Percentiles rank a stretch among this genome's conserved stretches.
These are phyloP conservation scores for Glomeris maerens DNA, from an alignment of 1,140 invertebrate genomes.

Conservation along the genomic window DNA sequence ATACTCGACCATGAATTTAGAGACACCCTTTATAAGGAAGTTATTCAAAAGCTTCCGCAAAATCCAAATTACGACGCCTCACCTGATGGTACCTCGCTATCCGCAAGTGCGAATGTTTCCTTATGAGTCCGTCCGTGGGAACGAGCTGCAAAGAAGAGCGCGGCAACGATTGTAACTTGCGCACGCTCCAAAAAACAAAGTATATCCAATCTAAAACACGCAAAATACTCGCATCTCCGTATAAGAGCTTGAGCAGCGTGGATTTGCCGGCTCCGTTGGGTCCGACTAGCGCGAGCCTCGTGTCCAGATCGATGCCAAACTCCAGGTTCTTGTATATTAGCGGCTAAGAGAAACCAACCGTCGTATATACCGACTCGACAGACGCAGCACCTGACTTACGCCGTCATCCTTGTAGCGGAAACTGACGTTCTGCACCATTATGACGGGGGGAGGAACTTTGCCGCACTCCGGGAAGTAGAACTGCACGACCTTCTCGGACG, in stretches of 20 bases:
- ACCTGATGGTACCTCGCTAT: constrained; percentile 95
- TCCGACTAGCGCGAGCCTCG: constrained; percentile 89
- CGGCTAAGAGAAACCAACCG: constrained; percentile 38
- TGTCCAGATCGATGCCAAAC: constrained; percentile 98
- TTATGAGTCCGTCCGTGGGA: constrained; percentile 89
- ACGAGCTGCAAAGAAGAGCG: constrained; percentile 47
- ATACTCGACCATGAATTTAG: too few relatives aligned
- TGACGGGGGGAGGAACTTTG: constrained; percentile 92
- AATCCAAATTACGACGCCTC: constrained; percentile 8
- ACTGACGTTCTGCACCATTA: constrained; percentile 96
- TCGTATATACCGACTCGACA: background rate
- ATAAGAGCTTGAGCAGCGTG: constrained; percentile 88
- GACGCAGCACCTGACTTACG: constrained; percentile 21
- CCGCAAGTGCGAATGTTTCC: constrained; percentile 92
- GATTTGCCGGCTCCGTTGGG: constrained; percentile 98
- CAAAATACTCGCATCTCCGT: constrained; percentile 61
- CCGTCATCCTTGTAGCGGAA: constrained; percentile 77
- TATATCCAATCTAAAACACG: constrained; percentile 7
- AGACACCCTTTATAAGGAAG: too few relatives aligned
- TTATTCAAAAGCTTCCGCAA: background rate
- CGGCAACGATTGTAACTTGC: background rate
- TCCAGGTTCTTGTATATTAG: constrained; percentile 96
- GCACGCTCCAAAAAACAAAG: background rate
- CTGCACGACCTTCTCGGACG: constrained; percentile 68
- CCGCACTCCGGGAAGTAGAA: constrained; percentile 97